phyloP scores from a whole-genome alignment of 2,113 vertebrate genomes.

The Nothoprocta pentlandii region DNA sequence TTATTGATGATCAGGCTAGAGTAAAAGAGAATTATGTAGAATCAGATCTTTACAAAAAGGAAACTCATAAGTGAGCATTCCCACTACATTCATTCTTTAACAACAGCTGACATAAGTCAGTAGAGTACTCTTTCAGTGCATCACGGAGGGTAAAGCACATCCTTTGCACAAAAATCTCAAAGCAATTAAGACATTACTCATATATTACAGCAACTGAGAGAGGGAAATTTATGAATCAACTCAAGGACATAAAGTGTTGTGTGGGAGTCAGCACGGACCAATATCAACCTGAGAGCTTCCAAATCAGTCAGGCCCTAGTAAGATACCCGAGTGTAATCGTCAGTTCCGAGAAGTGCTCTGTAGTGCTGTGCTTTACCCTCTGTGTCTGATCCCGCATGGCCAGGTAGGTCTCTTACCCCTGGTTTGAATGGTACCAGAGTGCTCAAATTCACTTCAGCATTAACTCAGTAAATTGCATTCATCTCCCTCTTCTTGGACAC shows the following conservation, averaged over 20 bases:
- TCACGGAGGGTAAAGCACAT: neutral
- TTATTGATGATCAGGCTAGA: neutral
- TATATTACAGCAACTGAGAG: neutral
- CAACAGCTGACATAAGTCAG: neutral
- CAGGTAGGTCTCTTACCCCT: neutral
- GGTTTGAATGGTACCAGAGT: neutral
- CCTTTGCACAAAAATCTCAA: slow-evolving; percentile 22
- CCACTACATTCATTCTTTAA: neutral
- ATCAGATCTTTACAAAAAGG: neutral
- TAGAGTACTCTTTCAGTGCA: neutral
- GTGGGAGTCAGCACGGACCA: neutral
- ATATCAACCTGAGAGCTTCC: neutral
- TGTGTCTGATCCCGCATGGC: neutral
- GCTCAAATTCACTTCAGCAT: neutral
- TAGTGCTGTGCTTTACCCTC: neutral
- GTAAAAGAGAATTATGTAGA: neutral
- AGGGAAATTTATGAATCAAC: slow-evolving; percentile 33
- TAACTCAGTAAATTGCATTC: slow-evolving; percentile 24
- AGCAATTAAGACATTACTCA: neutral
- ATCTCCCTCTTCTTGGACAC: neutral
- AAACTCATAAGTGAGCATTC: neutral
- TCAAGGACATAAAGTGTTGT: neutral
- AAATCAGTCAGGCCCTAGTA: neutral
- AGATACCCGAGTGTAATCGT: neutral
- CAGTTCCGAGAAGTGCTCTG: neutral